These are phyloP conservation scores for Coenonympha arcania DNA, from an alignment of 2,888 invertebrate genomes.

Conservation along the genomic window DNA sequence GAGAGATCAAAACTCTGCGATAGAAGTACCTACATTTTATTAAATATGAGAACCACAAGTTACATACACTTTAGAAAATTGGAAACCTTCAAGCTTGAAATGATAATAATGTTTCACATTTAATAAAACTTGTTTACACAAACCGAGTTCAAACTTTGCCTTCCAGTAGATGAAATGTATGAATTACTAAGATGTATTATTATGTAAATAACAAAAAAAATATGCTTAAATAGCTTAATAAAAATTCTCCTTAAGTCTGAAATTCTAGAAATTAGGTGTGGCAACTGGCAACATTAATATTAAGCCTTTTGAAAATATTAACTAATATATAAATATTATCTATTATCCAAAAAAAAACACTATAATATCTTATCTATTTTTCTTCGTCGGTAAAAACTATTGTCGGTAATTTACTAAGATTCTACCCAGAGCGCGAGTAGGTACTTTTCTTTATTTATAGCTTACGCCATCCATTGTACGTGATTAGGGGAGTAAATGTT, in stretches of 20 bases:
- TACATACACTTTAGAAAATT: background rate
- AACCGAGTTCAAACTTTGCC: background rate
- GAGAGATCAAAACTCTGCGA: no score
- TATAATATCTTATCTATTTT: constrained; percentile 7
- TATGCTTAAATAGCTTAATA: no score
- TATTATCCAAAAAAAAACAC: no score
- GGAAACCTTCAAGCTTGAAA: background rate
- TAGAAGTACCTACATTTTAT: no score
- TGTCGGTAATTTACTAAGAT: constrained; percentile 20
- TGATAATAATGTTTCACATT: background rate
- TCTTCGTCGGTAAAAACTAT: constrained; percentile 13
- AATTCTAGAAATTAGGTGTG: no score
- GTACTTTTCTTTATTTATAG: constrained; percentile 21
- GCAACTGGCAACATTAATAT: no score
- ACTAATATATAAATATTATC: no score
- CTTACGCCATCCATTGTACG: constrained; percentile 38
- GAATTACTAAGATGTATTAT: no score
- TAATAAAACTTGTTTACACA: background rate
- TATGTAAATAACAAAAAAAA: no score
- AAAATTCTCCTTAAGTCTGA: no score
- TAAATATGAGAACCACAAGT: background rate
- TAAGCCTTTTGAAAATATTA: no score
- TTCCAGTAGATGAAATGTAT: background rate
- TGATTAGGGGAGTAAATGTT: constrained; percentile 67
- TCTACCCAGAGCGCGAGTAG: constrained; percentile 13